Percentiles rank a stretch among this genome's conserved stretches.
Conservation (phyloP, 2,888 invertebrate genomes). For the Chrysotoxum bicinctum region DNA sequence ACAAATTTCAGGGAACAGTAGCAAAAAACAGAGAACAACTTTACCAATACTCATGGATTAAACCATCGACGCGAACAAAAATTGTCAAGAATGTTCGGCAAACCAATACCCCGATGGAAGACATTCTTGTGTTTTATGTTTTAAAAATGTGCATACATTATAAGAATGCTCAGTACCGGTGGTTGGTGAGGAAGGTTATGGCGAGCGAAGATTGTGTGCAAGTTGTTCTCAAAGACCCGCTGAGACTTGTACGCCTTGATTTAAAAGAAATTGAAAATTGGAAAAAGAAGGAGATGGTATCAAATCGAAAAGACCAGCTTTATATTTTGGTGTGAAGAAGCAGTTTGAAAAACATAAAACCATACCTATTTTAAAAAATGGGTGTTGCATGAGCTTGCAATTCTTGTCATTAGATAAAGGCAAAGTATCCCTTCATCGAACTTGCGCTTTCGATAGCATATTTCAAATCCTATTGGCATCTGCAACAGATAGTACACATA, state of each 20-base stretch:
- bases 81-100: background rate
- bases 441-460: background rate
- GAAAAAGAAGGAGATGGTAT: background rate
- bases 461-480: background rate
- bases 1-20: too few species aligned
- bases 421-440: background rate
- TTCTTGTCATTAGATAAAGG: background rate
- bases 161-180: background rate
- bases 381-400: background rate
- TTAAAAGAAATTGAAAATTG: background rate
- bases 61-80: too few species aligned
- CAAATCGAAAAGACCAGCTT: background rate
- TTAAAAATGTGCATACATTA: background rate
- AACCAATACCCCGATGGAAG: background rate
- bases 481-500: background rate
- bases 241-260: background rate
- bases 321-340: background rate
- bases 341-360: background rate
- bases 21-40: too few species aligned
- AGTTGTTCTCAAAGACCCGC: background rate
- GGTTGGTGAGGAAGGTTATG: background rate
- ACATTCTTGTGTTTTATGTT: background rate
- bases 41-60: too few species aligned
- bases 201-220: background rate
- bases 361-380: background rate